Conservation (phyloP, 2,113 vertebrate species). For the Thamnaconus septentrionalis region DNA sequence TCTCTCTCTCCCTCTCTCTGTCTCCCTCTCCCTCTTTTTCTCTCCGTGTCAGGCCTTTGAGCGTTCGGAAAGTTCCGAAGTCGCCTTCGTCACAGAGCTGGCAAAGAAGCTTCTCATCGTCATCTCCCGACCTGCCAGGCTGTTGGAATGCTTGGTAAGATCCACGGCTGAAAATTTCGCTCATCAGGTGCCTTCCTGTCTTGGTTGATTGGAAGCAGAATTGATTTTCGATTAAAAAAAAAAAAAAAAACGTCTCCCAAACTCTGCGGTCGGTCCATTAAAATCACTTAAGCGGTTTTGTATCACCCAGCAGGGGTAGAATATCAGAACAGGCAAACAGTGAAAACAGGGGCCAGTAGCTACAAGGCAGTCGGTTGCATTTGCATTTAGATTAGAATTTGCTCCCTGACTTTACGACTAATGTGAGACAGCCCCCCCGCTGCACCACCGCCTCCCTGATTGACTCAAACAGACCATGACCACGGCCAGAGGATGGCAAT, state of each 20-base stretch:
- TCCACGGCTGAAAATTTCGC: neutral
- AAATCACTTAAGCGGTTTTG: too few relatives aligned
- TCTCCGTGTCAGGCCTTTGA: conserved; percentile 82
- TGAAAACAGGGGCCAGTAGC: too few relatives aligned
- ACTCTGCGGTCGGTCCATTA: too few relatives aligned
- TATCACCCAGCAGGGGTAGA: too few relatives aligned
- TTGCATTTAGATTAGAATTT: conserved; percentile 76
- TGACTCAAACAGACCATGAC: conserved; percentile 43
- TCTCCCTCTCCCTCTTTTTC: neutral
- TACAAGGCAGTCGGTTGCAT: conserved; percentile 24
- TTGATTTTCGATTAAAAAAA: too few relatives aligned
- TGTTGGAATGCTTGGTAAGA: conserved; percentile 92
- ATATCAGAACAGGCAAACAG: too few relatives aligned
- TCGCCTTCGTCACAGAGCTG: conserved; percentile 90
- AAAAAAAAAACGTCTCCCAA: too few relatives aligned
- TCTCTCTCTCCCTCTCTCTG: neutral
- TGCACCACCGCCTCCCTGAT: conserved; percentile 31
- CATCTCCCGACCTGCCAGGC: conserved; percentile 88
- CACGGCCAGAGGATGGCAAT: conserved; percentile 4
- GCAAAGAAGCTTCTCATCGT: conserved; percentile 93
- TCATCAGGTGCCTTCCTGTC: too few relatives aligned
- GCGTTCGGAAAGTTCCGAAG: conserved; percentile 88
- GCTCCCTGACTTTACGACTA: conserved; percentile 16
- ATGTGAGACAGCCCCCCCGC: conserved; percentile 34
- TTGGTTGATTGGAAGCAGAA: too few relatives aligned